Base-by-base conservation (phyloP, 2,797 vertebrate species). In the Muscicapa striata region DNA sequence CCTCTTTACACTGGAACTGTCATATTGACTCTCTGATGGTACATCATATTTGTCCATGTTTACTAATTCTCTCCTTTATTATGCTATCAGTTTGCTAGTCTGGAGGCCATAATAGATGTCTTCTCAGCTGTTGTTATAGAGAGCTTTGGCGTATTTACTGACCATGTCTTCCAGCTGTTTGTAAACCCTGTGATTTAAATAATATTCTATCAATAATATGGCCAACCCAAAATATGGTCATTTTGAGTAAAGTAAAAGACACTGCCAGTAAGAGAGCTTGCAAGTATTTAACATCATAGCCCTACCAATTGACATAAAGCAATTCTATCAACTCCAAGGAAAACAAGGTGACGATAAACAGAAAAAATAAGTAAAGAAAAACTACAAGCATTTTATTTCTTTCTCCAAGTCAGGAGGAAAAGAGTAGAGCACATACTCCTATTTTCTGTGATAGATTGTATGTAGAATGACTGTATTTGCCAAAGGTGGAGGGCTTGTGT, bases 401-500 rank as follows among this genome's bases (percentile, higher is more conserved):
- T 78, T 49, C 43, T 82, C 12, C 5, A 13, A n/a, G 23, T 73
- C 32, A 61, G 13, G 11, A 78, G 38, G 57, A 78, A 74, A 57
- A 76, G 29, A 91, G 48, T 2, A 8, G 51, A 86, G 32, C 17
- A n/a, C 29, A 45, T 41, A 14, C 30, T 79, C 15, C 26, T 19
- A 4, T 59, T 64, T 86, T 82, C 40, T 75, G 40, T 77, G n/a
- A 8, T 27, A 57, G 30, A n/a, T 2, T 74, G 13, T 52, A 6
- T 51, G 34, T 64, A 54, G 70, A 72, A 52, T 1, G 2, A 34
- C 41, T 62, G n/a, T 95, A 34, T 97, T 97, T 96, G 78, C 86
- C 46, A 16, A 97, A 95, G 94, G 93, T 84, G 91, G 91, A 77
- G 94, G 75, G 75, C 27, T 75, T 55, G 17, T 45, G 74, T 96